These are phyloP conservation scores for Cyphomyrus plagiostoma DNA, from an alignment of 2,113 vertebrate genomes.

Conservation along the genomic window DNA sequence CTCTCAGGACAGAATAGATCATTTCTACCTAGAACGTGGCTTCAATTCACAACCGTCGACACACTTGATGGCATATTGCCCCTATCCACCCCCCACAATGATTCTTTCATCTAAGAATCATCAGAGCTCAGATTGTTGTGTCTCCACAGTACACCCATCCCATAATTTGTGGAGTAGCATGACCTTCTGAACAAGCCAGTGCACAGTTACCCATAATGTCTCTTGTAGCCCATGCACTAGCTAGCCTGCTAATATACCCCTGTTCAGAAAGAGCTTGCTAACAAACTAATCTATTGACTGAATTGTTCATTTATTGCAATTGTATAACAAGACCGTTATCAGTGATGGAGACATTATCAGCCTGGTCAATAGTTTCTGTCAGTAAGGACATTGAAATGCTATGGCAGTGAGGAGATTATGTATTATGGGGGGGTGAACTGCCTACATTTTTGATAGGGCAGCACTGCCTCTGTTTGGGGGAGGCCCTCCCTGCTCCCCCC, in stretches of 20 bases:
- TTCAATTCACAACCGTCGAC: neutral
- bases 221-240: neutral
- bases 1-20: neutral
- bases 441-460: neutral
- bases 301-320: neutral
- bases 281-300: neutral
- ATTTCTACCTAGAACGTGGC: conserved; percentile 3
- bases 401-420: neutral
- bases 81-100: neutral
- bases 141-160: neutral
- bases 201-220: neutral
- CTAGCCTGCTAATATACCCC: neutral
- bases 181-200: neutral
- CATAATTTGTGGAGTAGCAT: neutral
- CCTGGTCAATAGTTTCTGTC: neutral
- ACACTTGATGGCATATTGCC: neutral
- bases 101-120: neutral
- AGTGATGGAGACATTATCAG: neutral
- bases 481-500: neutral
- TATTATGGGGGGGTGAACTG: neutral
- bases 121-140: neutral
- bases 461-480: neutral
- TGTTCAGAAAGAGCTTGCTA: neutral
- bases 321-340: neutral
- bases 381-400: neutral